Percentiles rank a stretch among this genome's conserved stretches.
phyloP scores from a whole-genome alignment of 2,888 invertebrate genomes.

The Odontothrips loti region DNA sequence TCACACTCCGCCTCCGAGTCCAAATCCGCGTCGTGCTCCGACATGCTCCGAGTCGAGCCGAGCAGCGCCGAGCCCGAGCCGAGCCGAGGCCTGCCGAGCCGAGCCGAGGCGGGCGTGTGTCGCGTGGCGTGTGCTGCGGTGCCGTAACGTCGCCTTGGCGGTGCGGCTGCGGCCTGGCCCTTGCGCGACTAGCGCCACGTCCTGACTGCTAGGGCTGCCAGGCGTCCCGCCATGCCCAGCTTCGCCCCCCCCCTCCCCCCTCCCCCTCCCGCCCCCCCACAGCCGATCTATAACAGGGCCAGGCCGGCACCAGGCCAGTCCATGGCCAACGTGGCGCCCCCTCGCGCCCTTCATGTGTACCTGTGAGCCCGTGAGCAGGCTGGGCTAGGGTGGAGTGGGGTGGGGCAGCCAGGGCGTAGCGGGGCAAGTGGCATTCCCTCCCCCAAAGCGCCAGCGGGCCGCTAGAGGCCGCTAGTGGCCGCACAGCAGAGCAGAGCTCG shows the following conservation, averaged over 20 bases:
- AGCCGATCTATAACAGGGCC: constrained; percentile 14
- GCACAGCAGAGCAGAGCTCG: not conserved
- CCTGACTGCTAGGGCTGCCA: not conserved
- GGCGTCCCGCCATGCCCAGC: not conserved
- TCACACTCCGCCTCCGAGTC: not conserved
- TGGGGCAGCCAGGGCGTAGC: not conserved
- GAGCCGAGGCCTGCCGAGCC: not conserved
- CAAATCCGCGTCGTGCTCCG: constrained; percentile 10
- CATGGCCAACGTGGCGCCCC: no score
- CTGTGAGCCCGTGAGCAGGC: not conserved
- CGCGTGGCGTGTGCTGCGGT: not conserved
- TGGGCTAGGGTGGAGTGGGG: not conserved
- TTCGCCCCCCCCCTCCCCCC: not conserved
- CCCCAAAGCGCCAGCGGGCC: not conserved
- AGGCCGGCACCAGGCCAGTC: not conserved
- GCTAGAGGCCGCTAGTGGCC: not conserved
- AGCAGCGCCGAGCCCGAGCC: not conserved
- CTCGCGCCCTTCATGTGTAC: not conserved
- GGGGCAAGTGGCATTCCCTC: constrained; percentile 11
- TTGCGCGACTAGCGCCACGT: not conserved
- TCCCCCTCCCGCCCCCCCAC: not conserved
- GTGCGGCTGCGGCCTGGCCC: not conserved
- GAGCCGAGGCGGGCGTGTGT: not conserved
- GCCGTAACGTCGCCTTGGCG: not conserved
- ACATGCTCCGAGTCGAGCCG: not conserved